phyloP scores from a whole-genome alignment of 1,140 invertebrate species.

The Cyclina sinensis region DNA sequence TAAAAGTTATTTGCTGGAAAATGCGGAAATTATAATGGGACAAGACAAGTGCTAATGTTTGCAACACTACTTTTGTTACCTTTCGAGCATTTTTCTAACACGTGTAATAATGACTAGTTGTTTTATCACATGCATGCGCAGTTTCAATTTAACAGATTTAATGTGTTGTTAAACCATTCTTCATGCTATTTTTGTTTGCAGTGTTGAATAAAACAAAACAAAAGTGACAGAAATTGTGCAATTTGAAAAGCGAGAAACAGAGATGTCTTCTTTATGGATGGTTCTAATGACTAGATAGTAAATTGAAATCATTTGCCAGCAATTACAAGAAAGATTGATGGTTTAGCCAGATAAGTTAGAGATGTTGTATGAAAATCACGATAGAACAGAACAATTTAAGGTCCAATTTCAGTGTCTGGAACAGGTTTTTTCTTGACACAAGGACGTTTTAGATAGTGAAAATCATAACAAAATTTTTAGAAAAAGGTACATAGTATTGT shows the following conservation, averaged over 20 bases:
- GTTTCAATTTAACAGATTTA: constrained; percentile 14
- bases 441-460: too few species aligned
- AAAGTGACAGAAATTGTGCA: neutral
- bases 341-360: too few species aligned
- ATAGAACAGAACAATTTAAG: too few species aligned
- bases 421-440: too few species aligned
- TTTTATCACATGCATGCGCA: constrained; percentile 15
- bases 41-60: constrained; percentile 7
- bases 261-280: neutral
- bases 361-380: too few species aligned
- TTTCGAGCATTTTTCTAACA: neutral
- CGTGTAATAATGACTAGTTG: neutral
- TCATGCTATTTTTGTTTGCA: constrained; percentile 9
- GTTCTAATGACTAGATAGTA: neutral
- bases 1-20: constrained; percentile 22
- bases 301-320: too few species aligned
- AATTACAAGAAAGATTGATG: too few species aligned
- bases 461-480: too few species aligned
- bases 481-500: too few species aligned
- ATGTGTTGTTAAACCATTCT: constrained; percentile 12
- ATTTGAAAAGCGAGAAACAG: neutral
- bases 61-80: neutral
- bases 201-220: neutral
- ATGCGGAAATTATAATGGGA: neutral
- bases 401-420: too few species aligned